Evolutionary conservation across 2,113 vertebrate species (phyloP).

Genomic region (Orcinus orca): DNA sequence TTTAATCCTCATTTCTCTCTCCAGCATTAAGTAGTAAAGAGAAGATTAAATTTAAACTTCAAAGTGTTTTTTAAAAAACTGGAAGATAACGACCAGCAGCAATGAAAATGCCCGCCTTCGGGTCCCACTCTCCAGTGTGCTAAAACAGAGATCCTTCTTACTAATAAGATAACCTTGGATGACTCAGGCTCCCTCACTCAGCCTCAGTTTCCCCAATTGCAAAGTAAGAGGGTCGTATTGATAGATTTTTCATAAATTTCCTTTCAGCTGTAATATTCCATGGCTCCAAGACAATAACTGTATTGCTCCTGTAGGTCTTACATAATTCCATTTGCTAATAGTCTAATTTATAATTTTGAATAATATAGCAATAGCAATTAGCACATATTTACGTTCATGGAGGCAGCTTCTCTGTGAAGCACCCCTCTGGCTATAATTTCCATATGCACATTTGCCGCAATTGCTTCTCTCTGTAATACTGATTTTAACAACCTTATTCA

Average conservation of each 20-base stretch:
- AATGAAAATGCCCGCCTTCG: background rate
- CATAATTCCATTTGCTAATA: slow-evolving; percentile 30
- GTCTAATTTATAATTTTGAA: slow-evolving; percentile 64
- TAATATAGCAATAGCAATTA: slow-evolving; percentile 40
- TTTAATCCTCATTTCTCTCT: background rate
- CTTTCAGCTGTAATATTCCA: background rate
- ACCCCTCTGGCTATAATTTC: slow-evolving; percentile 60
- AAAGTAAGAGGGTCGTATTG: background rate
- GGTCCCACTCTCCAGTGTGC: rapidly evolving
- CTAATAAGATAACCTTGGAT: too few relatives aligned
- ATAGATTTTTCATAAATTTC: background rate
- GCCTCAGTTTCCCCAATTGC: background rate
- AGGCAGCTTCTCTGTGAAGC: slow-evolving; percentile 30
- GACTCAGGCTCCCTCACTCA: rapidly evolving
- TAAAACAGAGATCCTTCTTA: background rate
- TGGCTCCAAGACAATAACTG: background rate
- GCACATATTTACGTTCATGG: slow-evolving; percentile 37
- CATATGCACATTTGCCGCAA: slow-evolving; percentile 45
- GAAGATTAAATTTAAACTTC: background rate
- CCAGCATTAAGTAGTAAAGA: background rate
- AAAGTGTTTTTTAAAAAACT: background rate
- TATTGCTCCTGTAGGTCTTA: slow-evolving; percentile 1
- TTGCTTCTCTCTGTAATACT: slow-evolving; percentile 43
- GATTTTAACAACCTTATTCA: slow-evolving; percentile 75
- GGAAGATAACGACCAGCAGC: background rate